Base-by-base conservation (phyloP, 2,888 invertebrate genomes). In the Epirrhoe alternata region DNA sequence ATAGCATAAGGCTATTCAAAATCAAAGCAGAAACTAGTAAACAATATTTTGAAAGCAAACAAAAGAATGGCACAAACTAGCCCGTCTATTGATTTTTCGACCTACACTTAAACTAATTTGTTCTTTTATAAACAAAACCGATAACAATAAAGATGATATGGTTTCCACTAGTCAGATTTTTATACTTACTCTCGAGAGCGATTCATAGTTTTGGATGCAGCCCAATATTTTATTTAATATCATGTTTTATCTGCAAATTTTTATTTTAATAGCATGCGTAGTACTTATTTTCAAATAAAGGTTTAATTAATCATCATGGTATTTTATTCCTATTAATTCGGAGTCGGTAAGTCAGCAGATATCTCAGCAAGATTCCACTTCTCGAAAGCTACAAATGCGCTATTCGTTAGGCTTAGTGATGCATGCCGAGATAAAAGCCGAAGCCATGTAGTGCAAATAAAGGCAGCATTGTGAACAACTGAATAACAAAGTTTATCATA, bases 191-290 rank as follows among this genome's bases (percentile, higher is more conserved):
- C 17, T 31, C 53, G 17, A 54, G 53, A 58, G 50, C 54, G 24
- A 62, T 66, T 50, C 42, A 51, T 59, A 66, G 54, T 42, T 49
- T 62, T 62, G 66, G 66, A 66, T 62, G 62, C 59, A 55, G 45
- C 61, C 68, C 67, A 68, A 64, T 47, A 30, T 50, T 10, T 42
- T 0, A 42, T 12, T 10, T 12, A 5, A 42, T 12, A 5, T 12
- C 38, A 12, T 38, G 38, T 10, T 42, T 42, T 42, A 0, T 12
- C 12, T 24, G 24, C 24, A 24, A 2, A 1, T 24, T 24, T 24
- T 24, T 24, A 24, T 24, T 24, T 24, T 24, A 24, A 2, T 24
- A 24, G 24, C 3, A 24, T 24, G 24, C 24, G 24, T 24, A 24
- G 24, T 24, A 2, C 24, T 24, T 3, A 24, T 24, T 24, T 24